A percentile compares a stretch with the other conserved stretches of the same genome.
These are phyloP conservation scores for Drymodes brunneopygia DNA, from an alignment of 2,113 vertebrate genomes.

Conservation along the genomic window DNA sequence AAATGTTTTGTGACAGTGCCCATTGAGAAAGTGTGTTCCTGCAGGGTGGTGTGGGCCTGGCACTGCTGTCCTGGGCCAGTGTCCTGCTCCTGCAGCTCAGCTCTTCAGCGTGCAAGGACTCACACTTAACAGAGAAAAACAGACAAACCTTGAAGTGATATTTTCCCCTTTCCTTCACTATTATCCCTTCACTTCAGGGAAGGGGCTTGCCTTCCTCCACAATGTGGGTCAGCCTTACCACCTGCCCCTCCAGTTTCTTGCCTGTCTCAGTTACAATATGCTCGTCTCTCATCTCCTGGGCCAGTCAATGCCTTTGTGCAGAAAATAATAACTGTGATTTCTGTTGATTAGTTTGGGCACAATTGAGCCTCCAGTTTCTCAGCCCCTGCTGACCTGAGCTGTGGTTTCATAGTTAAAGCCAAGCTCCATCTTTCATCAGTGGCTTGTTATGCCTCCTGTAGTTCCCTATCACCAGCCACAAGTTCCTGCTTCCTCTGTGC, in stretches of 20 bases:
- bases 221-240: neutral
- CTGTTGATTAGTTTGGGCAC: neutral
- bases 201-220: neutral
- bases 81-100: neutral
- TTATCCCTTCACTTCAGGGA: neutral
- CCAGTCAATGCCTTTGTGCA: neutral
- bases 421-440: neutral
- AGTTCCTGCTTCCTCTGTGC: neutral
- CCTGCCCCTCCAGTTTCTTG: neutral
- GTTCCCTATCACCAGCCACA: neutral
- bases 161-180: neutral
- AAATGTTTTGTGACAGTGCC: neutral
- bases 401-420: neutral
- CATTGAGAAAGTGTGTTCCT: neutral
- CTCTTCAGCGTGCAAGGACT: rapidly evolving
- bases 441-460: neutral
- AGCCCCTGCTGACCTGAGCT: neutral
- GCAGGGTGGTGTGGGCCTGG: neutral
- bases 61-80: neutral
- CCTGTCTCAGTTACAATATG: neutral
- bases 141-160: neutral
- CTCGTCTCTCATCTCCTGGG: neutral
- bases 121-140: neutral
- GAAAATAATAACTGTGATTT: neutral
- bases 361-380: neutral